Base-by-base conservation (phyloP, 1,140 invertebrate species). In the Linepithema humile region DNA sequence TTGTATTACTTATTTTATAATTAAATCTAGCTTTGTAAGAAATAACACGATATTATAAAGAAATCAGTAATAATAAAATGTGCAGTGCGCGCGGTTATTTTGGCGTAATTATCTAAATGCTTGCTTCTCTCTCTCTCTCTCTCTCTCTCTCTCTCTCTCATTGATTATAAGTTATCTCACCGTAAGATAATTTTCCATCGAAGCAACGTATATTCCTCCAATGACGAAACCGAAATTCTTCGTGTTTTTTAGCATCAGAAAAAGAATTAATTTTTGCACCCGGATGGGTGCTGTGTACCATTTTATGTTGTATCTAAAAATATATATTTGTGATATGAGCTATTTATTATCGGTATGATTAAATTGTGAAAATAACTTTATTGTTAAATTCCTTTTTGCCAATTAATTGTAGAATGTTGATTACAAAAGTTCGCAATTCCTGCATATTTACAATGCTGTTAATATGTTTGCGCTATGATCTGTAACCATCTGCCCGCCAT, bases 231-330 rank as follows among this genome's bases (percentile, higher is more conserved):
- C 2, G 3, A 12, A 78, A 26, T 4, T n/a, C 23, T 29, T 78
- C 20, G 32, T 78, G 60, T 53, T 67, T 32, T n/a, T 67, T 53
- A 78, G 0, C 17, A 67, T 67, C 53, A 55, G 38, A 12, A 78
- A 78, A 67, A 78, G 35, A 40, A 67, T 78, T 50, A 78, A 55
- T 67, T 78, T 78, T 67, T 78, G 75, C 3, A 78, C 23, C 2
- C 35, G 9, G 26, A 78, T 2, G 2, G 45, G 45, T 40, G 62
- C 75, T 10, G 20, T 9, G 2, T 65, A 77, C 74, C 60, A 65
- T n/a, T 65, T 29, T 17, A 65, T 23, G 2, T 50, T 17, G 29
- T 77, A 77, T 50, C 74, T 77, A n/a, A 65, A 77, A 65, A 38
- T 50, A 35, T 17, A 38, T 50, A 20, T 55, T 4, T 20, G 2